Base-by-base conservation (phyloP, 2,888 invertebrate species). In the Choristoneura rosaceana region DNA sequence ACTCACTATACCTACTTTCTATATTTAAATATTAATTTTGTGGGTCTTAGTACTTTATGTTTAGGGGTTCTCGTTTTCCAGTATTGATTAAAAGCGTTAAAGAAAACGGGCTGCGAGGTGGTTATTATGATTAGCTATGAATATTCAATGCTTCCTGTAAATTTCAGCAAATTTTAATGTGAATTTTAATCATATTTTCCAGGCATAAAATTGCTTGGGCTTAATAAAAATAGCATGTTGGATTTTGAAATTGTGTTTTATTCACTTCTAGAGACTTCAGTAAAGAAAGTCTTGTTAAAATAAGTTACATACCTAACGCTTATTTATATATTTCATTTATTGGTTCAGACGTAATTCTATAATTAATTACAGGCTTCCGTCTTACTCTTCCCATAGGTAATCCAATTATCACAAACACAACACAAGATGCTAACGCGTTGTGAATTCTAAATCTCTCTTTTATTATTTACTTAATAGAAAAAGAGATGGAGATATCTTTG, bases 121-220 rank as follows among this genome's bases (percentile, higher is more conserved):
- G 41, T 52, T 66, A 67, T 71, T 71, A 67, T 71, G 65, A 52
- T 60, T 67, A 61, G 33, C 50, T 61, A 67, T 71, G 66, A 71
- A 71, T 71, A 71, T 71, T 67, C 59, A 70, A 67, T 62, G 61
- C 38, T 61, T 41, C 66, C 61, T 34, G 34, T 55, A 52, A 67
- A 71, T 66, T 60, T 62, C 34, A 64, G 47, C 58, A 45, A 47
- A 63, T 41, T 58, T 70, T 12, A 70, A 70, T 64, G 38, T 9
- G 47, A 59, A 47, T 64, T 59, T 52, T 15, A 52, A 9, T 47
- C 17, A 59, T 64, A 59, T 59, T 64, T 45, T 64, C 47, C 15
- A 4, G 5, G 14, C 50, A 52, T 52, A 8, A 50, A 50, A 50
- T 52, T 52, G 17, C 17, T 52, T 52, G 1, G n/a, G 15, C 14